Evolutionary conservation across 2,888 invertebrate genomes (phyloP).

Genomic region (Rhodophaea formosa): DNA sequence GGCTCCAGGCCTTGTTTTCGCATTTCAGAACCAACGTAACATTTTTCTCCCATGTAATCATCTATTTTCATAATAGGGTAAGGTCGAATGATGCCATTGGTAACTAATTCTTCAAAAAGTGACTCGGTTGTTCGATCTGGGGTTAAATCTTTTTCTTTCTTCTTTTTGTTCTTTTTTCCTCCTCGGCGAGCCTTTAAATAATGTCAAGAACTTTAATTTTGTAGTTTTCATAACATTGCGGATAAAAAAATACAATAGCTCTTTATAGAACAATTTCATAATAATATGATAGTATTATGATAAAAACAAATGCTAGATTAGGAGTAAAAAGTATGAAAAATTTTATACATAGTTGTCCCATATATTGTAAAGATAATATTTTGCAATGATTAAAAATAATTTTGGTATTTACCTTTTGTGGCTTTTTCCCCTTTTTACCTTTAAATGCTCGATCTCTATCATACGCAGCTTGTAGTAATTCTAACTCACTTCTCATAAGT

Average conservation of each 20-base stretch:
- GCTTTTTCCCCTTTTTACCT: conserved; percentile 89
- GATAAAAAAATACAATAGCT: too few species aligned
- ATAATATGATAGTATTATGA: too few species aligned
- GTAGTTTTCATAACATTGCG: too few species aligned
- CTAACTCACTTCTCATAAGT: conserved; percentile 85
- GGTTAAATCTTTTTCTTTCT: conserved; percentile 96
- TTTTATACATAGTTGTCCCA: too few species aligned
- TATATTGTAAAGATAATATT: too few species aligned
- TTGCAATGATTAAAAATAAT: too few species aligned
- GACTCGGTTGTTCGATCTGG: conserved; percentile 95
- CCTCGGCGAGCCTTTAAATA: conserved; percentile 83
- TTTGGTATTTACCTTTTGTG: conserved; percentile 74
- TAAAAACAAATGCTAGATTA: too few species aligned
- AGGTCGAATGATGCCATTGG: conserved; percentile 93
- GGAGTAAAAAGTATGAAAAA: too few species aligned
- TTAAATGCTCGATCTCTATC: conserved; percentile 86
- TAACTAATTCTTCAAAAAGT: conserved; percentile 94
- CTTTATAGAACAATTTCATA: too few species aligned
- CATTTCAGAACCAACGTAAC: conserved; percentile 81
- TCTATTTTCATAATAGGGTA: conserved; percentile 85
- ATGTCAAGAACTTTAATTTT: not conserved
- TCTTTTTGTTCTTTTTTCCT: conserved; percentile 94
- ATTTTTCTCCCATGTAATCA: conserved; percentile 91
- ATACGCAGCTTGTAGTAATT: conserved; percentile 86
- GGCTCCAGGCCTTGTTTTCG: conserved; percentile 74